Evolutionary conservation across 37 sponge, comb jelly and placozoan genomes (phyloP).

Genomic region (Cladorhizidae sp.): DNA sequence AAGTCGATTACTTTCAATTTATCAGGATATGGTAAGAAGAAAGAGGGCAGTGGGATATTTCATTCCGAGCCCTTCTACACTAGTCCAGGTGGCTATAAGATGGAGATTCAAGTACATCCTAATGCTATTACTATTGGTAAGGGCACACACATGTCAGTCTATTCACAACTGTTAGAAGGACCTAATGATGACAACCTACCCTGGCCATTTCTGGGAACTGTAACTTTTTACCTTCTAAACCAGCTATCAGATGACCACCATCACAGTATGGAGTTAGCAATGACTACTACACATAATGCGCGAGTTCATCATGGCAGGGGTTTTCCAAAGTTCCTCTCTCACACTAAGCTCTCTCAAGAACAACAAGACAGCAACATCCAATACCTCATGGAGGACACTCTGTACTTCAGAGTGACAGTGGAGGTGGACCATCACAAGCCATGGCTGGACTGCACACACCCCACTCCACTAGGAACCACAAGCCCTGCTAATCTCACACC

Average conservation of each 20-base stretch:
- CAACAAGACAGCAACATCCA: too few species aligned
- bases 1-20: not conserved
- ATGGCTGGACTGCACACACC: too few species aligned
- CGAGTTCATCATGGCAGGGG: not conserved
- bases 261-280: not conserved
- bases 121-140: not conserved
- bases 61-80: not conserved
- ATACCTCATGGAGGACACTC: too few species aligned
- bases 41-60: not conserved
- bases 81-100: not conserved
- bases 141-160: constrained; percentile 6
- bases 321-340: not conserved
- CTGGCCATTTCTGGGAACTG: not conserved
- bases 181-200: not conserved
- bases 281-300: not conserved
- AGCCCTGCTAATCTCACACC: too few species aligned
- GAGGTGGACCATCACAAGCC: too few species aligned
- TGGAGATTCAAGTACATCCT: not conserved
- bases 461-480: too few species aligned
- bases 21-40: not conserved
- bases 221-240: not conserved
- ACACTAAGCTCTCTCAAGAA: not conserved
- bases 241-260: not conserved
- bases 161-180: not conserved
- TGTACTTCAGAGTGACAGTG: too few species aligned